Conservation (phyloP, 2,113 vertebrate species). For the Polypterus senegalus region DNA sequence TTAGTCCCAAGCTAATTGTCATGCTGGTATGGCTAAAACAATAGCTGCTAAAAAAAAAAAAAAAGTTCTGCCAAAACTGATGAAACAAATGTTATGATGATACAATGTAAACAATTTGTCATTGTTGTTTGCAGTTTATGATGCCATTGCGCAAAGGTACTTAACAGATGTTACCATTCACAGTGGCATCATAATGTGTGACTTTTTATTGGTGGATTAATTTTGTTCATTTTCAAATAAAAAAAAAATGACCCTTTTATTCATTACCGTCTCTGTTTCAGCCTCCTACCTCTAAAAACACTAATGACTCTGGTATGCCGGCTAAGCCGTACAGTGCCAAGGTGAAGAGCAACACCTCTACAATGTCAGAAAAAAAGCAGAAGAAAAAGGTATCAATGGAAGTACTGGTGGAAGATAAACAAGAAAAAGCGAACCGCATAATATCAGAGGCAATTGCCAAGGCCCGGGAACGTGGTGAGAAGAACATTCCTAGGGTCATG, state of each 20-base stretch:
- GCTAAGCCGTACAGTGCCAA: conserved; percentile 77
- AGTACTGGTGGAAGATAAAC: conserved; percentile 68
- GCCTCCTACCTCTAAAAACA: conserved; percentile 83
- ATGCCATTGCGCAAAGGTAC: not conserved
- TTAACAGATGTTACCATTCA: conserved; percentile 11
- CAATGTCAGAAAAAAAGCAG: conserved; percentile 62
- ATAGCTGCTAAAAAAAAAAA: too few species aligned
- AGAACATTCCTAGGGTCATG: conserved; percentile 94
- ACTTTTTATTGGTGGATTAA: not conserved
- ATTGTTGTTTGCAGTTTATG: too few species aligned
- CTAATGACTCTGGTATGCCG: conserved; percentile 75
- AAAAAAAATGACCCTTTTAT: too few species aligned
- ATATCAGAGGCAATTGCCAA: conserved; percentile 95
- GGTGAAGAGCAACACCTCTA: conserved; percentile 67
- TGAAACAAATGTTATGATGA: too few species aligned
- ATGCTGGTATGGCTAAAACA: too few species aligned
- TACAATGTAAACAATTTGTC: too few species aligned
- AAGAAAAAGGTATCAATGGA: conserved; percentile 64
- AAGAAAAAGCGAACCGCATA: conserved; percentile 95
- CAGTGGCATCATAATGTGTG: not conserved
- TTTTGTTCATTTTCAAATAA: too few species aligned
- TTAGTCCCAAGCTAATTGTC: too few species aligned
- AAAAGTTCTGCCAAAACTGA: too few species aligned
- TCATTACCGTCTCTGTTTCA: conserved; percentile 18
- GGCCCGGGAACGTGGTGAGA: conserved; percentile 86